Evolutionary conservation across 2,888 invertebrate species (phyloP).

Genomic region (Augiades crinisus): DNA sequence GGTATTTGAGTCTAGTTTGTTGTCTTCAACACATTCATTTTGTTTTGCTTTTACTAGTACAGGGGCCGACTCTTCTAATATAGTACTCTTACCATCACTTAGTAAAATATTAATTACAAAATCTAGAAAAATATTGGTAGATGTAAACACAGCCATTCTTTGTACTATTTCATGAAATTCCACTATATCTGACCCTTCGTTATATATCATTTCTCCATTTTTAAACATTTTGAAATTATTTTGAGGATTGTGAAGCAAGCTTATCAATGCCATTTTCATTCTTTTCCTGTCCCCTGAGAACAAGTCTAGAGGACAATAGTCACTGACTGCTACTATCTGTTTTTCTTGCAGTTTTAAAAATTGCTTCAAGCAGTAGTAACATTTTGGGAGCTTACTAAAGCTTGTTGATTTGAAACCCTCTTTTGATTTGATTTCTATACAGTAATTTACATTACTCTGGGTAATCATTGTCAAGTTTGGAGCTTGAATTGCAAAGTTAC

Average conservation of each 20-base stretch:
- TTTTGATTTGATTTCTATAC: constrained; percentile 85
- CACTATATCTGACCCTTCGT: constrained; percentile 43
- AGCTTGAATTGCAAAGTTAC: constrained; percentile 68
- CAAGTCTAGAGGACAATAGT: constrained; percentile 87
- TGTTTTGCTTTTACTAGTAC: constrained; percentile 8
- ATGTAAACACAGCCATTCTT: constrained; percentile 42
- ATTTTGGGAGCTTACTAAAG: constrained; percentile 60
- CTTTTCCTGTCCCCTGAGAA: constrained; percentile 82
- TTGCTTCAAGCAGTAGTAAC: constrained; percentile 82
- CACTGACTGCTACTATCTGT: constrained; percentile 74
- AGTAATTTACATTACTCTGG: constrained; percentile 58
- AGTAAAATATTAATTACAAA: constrained; percentile 56
- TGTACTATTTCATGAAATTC: constrained; percentile 43
- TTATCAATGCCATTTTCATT: constrained; percentile 78
- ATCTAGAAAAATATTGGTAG: constrained; percentile 48
- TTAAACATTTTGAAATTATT: constrained; percentile 84
- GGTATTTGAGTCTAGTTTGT: constrained; percentile 34
- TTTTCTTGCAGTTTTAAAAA: constrained; percentile 74
- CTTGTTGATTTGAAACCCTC: constrained; percentile 80
- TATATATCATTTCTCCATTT: constrained; percentile 51
- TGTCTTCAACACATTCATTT: constrained; percentile 40
- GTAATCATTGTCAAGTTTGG: constrained; percentile 61
- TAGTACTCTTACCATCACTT: constrained; percentile 32
- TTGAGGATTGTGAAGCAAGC: constrained; percentile 80
- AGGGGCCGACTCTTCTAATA: constrained; percentile 18